Conservation (phyloP, 2,797 vertebrate genomes). For the Danionella dracula region DNA sequence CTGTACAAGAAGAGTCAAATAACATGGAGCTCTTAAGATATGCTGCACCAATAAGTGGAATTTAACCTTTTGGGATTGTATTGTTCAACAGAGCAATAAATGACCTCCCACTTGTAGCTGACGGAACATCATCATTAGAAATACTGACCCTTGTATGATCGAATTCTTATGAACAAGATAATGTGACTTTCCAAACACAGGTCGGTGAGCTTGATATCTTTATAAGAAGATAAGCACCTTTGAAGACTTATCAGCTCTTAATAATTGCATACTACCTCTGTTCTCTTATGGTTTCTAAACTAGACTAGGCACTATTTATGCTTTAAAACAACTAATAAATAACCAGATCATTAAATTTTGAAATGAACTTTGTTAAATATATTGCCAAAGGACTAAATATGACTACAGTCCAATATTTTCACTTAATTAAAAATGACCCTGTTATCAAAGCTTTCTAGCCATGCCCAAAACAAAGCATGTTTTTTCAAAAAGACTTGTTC, state of each 20-base stretch:
- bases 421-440: too few relatives aligned
- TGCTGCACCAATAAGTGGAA: conserved; percentile 6
- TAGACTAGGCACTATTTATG: not conserved
- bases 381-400: too few relatives aligned
- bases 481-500: too few relatives aligned
- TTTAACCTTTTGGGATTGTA: conserved; percentile 22
- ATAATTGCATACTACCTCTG: not conserved
- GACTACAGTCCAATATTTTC: too few relatives aligned
- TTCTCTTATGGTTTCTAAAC: not conserved
- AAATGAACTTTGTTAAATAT: too few relatives aligned
- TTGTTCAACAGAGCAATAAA: not conserved
- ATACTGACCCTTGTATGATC: too few relatives aligned
- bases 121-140: not conserved
- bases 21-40: not conserved
- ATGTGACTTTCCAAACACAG: not conserved
- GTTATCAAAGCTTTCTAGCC: too few relatives aligned
- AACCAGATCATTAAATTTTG: not conserved
- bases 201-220: not conserved
- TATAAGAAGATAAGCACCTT: not conserved
- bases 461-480: too few relatives aligned
- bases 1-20: not conserved
- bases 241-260: not conserved
- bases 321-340: not conserved
- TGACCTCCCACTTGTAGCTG: not conserved
- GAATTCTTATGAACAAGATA: too few relatives aligned